Conservation (phyloP, 2,113 vertebrate genomes). For the Rhinopithecus roxellana region DNA sequence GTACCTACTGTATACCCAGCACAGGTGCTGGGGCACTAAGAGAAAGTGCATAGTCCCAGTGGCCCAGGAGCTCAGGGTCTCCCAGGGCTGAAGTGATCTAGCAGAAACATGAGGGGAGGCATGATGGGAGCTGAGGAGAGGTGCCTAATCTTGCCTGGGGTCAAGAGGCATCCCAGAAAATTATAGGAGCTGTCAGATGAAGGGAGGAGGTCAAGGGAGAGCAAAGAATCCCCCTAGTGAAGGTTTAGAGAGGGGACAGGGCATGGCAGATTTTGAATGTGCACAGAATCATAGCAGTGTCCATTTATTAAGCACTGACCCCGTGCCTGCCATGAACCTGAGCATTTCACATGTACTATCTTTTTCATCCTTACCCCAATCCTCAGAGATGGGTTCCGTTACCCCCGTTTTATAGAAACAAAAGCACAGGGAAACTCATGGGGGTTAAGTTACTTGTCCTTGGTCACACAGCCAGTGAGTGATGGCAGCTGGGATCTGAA, state of each 20-base stretch:
- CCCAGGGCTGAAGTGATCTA: neutral
- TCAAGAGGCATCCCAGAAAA: neutral
- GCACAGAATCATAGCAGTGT: neutral
- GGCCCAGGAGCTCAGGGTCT: neutral
- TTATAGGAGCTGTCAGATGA: neutral
- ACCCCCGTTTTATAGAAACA: neutral
- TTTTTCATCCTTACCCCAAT: neutral
- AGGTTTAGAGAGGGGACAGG: neutral
- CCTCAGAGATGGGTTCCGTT: neutral
- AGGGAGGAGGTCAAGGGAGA: neutral
- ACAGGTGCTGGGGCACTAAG: neutral
- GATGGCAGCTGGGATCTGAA: neutral
- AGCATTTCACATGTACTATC: neutral
- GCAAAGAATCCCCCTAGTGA: neutral
- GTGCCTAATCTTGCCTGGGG: neutral
- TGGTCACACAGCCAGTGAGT: neutral
- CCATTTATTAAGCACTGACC: neutral
- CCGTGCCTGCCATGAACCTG: neutral
- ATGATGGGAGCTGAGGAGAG: neutral
- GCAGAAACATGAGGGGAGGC: neutral
- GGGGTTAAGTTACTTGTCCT: neutral
- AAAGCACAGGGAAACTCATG: neutral
- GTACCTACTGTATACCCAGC: neutral
- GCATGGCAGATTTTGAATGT: neutral
- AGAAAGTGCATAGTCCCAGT: neutral